phyloP scores from a whole-genome alignment of 92 coral and sea anemone species.

The Parazoanthus swiftii region DNA sequence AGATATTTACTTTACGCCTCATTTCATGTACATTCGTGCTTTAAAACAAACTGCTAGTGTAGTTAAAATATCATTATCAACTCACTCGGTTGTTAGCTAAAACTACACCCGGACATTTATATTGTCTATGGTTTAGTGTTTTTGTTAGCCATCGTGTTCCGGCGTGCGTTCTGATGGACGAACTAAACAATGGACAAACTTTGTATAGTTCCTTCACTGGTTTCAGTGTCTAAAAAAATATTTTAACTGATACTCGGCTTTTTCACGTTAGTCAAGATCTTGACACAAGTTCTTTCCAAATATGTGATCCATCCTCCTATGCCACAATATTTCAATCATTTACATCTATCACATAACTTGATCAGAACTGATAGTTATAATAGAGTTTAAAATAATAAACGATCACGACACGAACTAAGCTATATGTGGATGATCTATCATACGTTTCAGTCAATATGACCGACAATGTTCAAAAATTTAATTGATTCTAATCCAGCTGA shows the following conservation, averaged over 20 bases:
- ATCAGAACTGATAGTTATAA: neutral
- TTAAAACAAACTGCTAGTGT: neutral
- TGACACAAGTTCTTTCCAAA: neutral
- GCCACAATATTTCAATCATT: neutral
- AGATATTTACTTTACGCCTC: neutral
- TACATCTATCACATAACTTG: neutral
- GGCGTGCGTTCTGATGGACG: neutral
- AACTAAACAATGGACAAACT: neutral
- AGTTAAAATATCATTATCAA: neutral
- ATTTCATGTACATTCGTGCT: neutral
- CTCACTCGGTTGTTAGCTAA: neutral
- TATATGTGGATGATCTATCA: neutral
- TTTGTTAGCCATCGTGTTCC: neutral
- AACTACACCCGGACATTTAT: neutral
- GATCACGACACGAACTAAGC: neutral
- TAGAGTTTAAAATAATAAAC: too few relatives aligned
- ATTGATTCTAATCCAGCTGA: neutral
- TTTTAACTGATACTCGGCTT: neutral
- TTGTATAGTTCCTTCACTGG: neutral
- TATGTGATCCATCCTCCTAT: neutral
- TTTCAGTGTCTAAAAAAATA: neutral
- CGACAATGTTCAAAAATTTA: neutral
- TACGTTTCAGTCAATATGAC: neutral
- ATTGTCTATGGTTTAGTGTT: neutral
- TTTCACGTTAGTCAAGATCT: neutral